Evolutionary conservation across 1,140 invertebrate genomes (phyloP).

Genomic region (Temnothorax curvispinosus): DNA sequence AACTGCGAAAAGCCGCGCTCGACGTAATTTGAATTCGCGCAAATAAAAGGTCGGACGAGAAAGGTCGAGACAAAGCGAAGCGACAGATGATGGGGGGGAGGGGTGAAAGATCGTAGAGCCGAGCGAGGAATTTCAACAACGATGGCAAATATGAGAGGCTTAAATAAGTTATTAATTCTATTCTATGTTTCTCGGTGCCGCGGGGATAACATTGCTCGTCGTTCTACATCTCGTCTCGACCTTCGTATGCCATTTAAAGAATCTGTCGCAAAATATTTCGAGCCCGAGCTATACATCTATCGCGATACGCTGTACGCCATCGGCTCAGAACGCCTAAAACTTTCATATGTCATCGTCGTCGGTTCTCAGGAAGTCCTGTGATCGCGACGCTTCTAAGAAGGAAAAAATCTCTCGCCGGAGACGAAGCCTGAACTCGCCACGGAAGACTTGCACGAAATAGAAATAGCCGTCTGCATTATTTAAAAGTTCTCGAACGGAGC

Average conservation of each 20-base stretch:
- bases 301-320: too few species aligned
- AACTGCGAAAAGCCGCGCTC: constrained; percentile 55
- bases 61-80: constrained; percentile 33
- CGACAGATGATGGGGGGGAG: not conserved
- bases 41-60: constrained; percentile 54
- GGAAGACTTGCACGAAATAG: constrained; percentile 39
- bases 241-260: not conserved
- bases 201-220: not conserved
- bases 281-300: not conserved
- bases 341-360: not conserved
- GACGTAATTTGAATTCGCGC: constrained; percentile 62
- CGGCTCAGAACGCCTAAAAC: not conserved
- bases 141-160: constrained; percentile 30
- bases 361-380: not conserved
- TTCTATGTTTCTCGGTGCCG: not conserved
- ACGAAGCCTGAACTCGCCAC: not conserved
- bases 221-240: not conserved
- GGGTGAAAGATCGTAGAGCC: not conserved
- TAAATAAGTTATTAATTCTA: constrained; percentile 51
- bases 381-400: not conserved
- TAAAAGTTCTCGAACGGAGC: constrained; percentile 32
- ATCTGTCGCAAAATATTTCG: not conserved
- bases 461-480: constrained; percentile 61
- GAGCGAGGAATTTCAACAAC: constrained; percentile 24
- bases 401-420: not conserved